Base-by-base conservation (phyloP, 2,113 vertebrate species). In the Galeopterus variegatus region DNA sequence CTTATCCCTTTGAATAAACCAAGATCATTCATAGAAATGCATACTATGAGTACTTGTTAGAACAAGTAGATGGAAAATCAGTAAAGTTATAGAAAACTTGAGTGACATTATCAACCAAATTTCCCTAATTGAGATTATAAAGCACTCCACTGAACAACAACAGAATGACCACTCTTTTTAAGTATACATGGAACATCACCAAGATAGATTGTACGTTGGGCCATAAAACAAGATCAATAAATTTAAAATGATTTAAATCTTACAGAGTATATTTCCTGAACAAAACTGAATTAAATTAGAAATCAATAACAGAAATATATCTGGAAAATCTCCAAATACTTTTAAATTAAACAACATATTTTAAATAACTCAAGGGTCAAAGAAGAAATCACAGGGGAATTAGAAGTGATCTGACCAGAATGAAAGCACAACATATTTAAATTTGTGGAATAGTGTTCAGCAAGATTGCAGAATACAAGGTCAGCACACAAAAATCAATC, bases 221-320 rank as follows among this genome's bases (percentile, higher is more conserved):
- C 26, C 48, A 75, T 93, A 91, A 96, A 95, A 89, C 56, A 92
- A 80, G 45, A 96, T 97, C 91, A 92, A 97, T 97, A 95, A 8
- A 86, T 86, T 96, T 96, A 83, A 93, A 95, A 76, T 96, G 31
- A 89, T 94, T 93, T 82, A 91, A 94, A 80, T 73, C 67, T 73
- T 70, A 77, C 41, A 94, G 45, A 91, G 50, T 79, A 7, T 95
- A 50, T 91, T 97, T 97, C 62, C 52, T 96, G 64, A 95, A 89
- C 13, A 93, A 86, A 93, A 89, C 8, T 80, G 56, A 90, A 96
- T 96, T 95, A 95, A 88, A 95, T 81, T 90, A 95, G 58, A 96
- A 92, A 95, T 79, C 76, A 69, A 56, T 91, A 90, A 84, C 50
- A 79, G 50, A 92, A 95, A 94, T 18, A 83, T 62, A 69, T 6